phyloP scores from a whole-genome alignment of 2,888 invertebrate genomes.

The Osedax frankpressi region DNA sequence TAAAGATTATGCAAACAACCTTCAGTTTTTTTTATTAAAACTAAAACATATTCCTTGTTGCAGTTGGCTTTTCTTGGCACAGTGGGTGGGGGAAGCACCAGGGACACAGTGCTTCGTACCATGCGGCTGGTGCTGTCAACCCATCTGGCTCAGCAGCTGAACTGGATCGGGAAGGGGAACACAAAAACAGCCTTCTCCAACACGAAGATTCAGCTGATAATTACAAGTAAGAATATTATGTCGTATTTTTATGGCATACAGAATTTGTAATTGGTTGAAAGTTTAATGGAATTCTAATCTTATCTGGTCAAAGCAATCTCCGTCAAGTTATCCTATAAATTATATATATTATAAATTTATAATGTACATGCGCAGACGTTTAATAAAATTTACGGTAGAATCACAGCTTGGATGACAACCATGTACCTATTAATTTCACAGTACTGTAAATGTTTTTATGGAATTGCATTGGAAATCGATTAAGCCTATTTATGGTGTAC shows the following conservation, averaged over 20 bases:
- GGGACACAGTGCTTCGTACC: neutral
- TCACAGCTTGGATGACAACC: neutral
- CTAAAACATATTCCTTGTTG: neutral
- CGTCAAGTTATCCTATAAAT: slow-evolving; percentile 4
- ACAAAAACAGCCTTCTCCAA: neutral
- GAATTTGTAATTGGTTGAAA: neutral
- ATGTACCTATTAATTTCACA: neutral
- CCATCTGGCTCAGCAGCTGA: neutral
- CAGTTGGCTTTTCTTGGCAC: slow-evolving; percentile 5
- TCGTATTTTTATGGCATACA: neutral
- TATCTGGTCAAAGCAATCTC: neutral
- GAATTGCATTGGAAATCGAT: neutral
- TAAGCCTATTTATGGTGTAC: neutral
- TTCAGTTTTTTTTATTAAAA: neutral
- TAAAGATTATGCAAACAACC: neutral
- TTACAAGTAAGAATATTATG: neutral
- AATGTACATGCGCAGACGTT: neutral
- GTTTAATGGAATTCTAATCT: slow-evolving; percentile 2
- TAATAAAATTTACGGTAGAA: neutral
- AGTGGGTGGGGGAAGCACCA: neutral
- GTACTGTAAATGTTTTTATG: neutral
- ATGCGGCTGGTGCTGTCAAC: neutral
- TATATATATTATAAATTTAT: neutral
- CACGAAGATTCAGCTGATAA: neutral
- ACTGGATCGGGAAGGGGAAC: neutral